These are phyloP conservation scores for Montipora cactus DNA, from an alignment of 64 coral and sea anemone species.

Conservation along the genomic window DNA sequence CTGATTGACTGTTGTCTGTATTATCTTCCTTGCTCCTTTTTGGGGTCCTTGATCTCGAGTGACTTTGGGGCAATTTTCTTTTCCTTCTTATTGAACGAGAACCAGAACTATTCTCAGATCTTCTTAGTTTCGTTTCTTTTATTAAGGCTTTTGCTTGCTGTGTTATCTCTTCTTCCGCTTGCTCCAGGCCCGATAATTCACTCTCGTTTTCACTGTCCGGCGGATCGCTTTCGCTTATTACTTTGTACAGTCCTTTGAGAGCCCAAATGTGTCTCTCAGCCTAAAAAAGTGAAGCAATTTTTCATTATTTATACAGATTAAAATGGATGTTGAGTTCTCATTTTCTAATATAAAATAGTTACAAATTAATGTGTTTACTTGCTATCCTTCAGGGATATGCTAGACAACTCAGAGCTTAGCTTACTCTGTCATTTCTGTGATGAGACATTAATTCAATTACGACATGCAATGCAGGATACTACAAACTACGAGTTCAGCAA, in stretches of 20 bases:
- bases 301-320: too few species aligned
- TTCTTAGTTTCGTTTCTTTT: background rate
- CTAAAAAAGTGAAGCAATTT: background rate
- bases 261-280: slow-evolving; percentile 26
- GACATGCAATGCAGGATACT: too few species aligned
- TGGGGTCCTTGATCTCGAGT: background rate
- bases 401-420: too few species aligned
- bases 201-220: background rate
- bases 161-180: background rate
- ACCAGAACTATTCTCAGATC: background rate
- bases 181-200: background rate
- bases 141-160: background rate
- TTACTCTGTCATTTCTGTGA: too few species aligned
- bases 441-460: too few species aligned
- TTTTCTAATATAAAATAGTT: too few species aligned
- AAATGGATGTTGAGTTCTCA: too few species aligned
- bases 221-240: background rate
- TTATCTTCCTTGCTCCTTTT: background rate
- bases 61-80: background rate
- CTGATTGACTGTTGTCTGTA: background rate
- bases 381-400: too few species aligned
- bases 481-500: too few species aligned
- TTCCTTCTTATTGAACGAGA: background rate
- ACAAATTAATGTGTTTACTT: too few species aligned
- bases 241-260: background rate